Percentiles rank a stretch among this genome's conserved stretches.
Conservation (phyloP, 2,113 vertebrate species). For the Ammodytes marinus region DNA sequence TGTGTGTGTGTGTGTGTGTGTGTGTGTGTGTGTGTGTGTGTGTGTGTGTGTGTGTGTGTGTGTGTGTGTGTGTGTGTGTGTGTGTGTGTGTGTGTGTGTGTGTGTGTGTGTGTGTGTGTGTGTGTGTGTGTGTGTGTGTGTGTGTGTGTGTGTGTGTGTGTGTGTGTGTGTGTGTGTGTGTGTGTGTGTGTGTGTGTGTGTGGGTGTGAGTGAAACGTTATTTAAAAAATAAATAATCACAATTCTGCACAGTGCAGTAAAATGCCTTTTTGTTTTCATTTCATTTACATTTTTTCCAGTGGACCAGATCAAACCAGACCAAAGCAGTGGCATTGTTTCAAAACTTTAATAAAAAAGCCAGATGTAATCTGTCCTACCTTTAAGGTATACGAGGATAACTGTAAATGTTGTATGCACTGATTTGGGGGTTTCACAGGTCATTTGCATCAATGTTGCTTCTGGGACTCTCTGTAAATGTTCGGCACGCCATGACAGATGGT, state of each 20-base stretch:
- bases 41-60: neutral
- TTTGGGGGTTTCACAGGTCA: slow-evolving; percentile 25
- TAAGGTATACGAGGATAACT: neutral
- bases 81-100: neutral
- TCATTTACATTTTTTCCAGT: neutral
- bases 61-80: neutral
- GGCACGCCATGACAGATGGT: slow-evolving; percentile 44
- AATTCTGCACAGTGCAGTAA: neutral
- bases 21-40: too few relatives aligned
- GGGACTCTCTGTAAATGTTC: slow-evolving; percentile 34
- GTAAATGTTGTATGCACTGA: neutral
- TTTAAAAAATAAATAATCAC: neutral
- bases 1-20: neutral
- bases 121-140: too few relatives aligned
- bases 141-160: neutral
- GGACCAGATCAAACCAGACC: neutral
- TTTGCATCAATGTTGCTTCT: slow-evolving; percentile 18
- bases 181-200: neutral
- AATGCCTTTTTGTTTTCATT: slow-evolving; percentile 6
- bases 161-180: neutral
- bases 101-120: neutral
- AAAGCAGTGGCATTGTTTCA: neutral
- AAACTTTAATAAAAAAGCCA: neutral
- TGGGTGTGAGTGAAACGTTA: too few relatives aligned
- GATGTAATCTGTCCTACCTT: neutral